phyloP scores from a whole-genome alignment of 1,140 invertebrate species.

The Zaprionus tsacasi region DNA sequence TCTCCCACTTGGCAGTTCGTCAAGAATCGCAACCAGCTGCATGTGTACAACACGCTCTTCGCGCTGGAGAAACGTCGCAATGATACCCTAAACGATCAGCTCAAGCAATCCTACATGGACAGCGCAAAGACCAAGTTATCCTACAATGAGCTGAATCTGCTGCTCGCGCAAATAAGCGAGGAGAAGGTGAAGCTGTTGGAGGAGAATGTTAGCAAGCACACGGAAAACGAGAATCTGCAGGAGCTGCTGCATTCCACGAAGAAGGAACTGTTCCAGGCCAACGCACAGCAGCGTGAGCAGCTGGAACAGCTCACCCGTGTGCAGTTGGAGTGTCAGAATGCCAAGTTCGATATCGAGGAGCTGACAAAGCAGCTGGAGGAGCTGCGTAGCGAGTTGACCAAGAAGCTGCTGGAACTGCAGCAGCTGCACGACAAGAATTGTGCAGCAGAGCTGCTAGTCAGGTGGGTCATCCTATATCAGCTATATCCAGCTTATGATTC shows the following conservation, averaged over 20 bases:
- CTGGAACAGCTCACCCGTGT: slow-evolving; percentile 44
- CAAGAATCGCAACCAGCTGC: slow-evolving; percentile 74
- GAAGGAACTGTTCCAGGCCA: slow-evolving; percentile 52
- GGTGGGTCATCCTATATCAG: slow-evolving; percentile 10
- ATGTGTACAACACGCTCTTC: slow-evolving; percentile 71
- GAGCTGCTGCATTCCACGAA: slow-evolving; percentile 43
- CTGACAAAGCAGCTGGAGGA: slow-evolving; percentile 32
- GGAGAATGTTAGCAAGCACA: slow-evolving; percentile 40
- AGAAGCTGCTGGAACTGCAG: slow-evolving; percentile 28
- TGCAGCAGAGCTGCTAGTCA: slow-evolving; percentile 42
- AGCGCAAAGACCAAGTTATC: slow-evolving; percentile 58
- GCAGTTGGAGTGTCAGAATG: slow-evolving; percentile 46
- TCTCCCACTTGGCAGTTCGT: slow-evolving; percentile 53
- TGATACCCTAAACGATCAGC: slow-evolving; percentile 61
- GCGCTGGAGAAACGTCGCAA: slow-evolving; percentile 73
- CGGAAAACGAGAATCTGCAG: slow-evolving; percentile 54
- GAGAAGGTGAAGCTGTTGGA: slow-evolving; percentile 44
- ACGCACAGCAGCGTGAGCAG: slow-evolving; percentile 43
- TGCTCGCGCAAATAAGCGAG: slow-evolving; percentile 30
- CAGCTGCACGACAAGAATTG: slow-evolving; percentile 33
- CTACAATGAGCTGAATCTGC: slow-evolving; percentile 58
- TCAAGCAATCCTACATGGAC: slow-evolving; percentile 62
- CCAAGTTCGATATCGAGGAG: slow-evolving; percentile 46
- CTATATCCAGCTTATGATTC: neutral
- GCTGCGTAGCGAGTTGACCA: slow-evolving; percentile 16